Conservation (phyloP, 2,888 invertebrate genomes). For the Theristus sp. region DNA sequence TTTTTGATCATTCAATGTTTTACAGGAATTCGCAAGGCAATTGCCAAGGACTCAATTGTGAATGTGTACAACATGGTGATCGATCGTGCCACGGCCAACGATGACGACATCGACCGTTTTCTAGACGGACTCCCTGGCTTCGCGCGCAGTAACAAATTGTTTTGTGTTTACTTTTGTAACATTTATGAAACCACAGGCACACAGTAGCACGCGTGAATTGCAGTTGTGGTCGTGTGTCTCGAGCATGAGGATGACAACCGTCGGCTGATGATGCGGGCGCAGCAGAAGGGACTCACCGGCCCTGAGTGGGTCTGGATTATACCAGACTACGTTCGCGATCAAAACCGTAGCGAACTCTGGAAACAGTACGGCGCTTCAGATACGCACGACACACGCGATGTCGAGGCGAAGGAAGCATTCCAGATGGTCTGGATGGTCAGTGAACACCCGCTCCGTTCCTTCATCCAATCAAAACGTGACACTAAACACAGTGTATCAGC, state of each 20-base stretch:
- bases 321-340: slow-evolving; percentile 7
- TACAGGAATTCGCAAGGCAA: neutral
- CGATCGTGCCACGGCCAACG: neutral
- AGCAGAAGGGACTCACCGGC: neutral
- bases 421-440: neutral
- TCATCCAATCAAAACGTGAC: too few relatives aligned
- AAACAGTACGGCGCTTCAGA: neutral
- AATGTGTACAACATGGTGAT: slow-evolving; percentile 5
- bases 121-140: neutral
- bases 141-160: slow-evolving; percentile 5
- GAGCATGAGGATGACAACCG: slow-evolving; percentile 5
- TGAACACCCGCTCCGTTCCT: too few relatives aligned
- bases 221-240: slow-evolving; percentile 6
- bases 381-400: neutral
- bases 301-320: slow-evolving; percentile 4
- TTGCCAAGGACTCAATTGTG: neutral
- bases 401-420: slow-evolving; percentile 5
- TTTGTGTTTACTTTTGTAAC: too few relatives aligned
- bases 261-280: slow-evolving; percentile 4
- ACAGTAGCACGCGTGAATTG: neutral
- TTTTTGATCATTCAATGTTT: too few relatives aligned
- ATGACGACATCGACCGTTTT: slow-evolving; percentile 5
- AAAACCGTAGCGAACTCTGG: slow-evolving; percentile 5
- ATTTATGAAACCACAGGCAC: too few relatives aligned
- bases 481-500: too few relatives aligned